Evolutionary conservation across 2,797 vertebrate species (phyloP).

Genomic region (Molossus alvarezi): DNA sequence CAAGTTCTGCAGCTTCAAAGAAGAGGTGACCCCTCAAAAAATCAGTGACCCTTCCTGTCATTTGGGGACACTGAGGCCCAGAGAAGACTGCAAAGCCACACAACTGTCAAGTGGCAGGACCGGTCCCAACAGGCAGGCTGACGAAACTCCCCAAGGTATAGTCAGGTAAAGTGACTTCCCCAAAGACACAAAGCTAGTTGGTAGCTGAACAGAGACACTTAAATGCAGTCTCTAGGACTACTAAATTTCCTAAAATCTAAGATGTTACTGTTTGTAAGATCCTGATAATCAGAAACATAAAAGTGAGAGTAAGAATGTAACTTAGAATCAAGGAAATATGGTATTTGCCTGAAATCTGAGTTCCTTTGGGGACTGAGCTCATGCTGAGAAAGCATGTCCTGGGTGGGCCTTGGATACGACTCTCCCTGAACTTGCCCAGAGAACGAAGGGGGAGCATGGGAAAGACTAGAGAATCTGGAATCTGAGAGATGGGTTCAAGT

Average conservation of each 20-base stretch:
- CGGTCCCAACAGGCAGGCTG: not conserved
- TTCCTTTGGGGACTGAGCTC: slow-evolving; percentile 61
- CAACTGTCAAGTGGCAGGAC: not conserved
- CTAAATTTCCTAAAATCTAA: slow-evolving; percentile 39
- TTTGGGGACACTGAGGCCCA: not conserved
- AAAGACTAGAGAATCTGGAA: slow-evolving; percentile 63
- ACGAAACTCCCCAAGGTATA: not conserved
- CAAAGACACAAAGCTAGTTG: not conserved
- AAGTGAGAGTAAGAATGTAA: not conserved
- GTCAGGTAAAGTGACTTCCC: not conserved
- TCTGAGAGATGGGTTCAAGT: slow-evolving; percentile 10
- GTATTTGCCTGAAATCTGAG: slow-evolving; percentile 70
- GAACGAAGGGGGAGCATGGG: not conserved
- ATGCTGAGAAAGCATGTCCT: slow-evolving; percentile 60
- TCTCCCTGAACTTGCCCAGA: slow-evolving; percentile 50
- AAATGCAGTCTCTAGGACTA: not conserved
- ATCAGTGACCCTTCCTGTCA: not conserved
- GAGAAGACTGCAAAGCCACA: not conserved
- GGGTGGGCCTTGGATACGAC: slow-evolving; percentile 67
- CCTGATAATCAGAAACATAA: slow-evolving; percentile 18
- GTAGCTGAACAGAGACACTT: not conserved
- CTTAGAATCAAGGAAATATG: slow-evolving; percentile 63
- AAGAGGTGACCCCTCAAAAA: not conserved
- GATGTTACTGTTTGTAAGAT: not conserved
- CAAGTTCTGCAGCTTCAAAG: not conserved